A percentile compares a stretch with the other conserved stretches of the same genome.
phyloP scores from a whole-genome alignment of 35 echinoderm and acorn worm species.

The Lytechinus variegatus region DNA sequence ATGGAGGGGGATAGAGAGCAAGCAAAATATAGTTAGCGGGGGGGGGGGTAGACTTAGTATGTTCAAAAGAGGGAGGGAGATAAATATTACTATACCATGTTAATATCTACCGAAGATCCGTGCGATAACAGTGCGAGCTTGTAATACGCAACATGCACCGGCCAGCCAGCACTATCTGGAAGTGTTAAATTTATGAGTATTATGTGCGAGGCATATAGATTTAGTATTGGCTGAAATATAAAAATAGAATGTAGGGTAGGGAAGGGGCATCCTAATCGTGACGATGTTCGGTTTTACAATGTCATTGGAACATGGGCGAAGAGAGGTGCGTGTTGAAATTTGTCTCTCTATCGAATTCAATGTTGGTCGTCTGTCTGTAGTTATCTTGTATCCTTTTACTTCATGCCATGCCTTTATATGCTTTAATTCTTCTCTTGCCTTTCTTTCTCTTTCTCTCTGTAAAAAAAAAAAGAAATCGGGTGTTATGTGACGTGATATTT shows the following conservation, averaged over 20 bases:
- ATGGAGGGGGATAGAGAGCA: no score
- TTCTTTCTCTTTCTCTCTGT: neutral
- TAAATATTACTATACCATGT: neutral
- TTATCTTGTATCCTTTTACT: neutral
- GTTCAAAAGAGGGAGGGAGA: neutral
- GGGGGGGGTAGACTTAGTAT: no score
- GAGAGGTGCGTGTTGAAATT: neutral
- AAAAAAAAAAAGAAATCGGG: neutral
- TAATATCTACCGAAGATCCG: neutral
- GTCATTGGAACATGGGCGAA: neutral
- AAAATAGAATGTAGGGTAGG: neutral
- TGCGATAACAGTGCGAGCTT: neutral
- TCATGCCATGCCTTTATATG: neutral
- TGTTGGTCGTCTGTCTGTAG: neutral
- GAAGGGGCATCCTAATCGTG: neutral
- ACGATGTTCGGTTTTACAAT: neutral
- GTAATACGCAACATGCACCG: neutral
- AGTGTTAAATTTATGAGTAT: slow-evolving; percentile 12
- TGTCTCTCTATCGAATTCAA: neutral
- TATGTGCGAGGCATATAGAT: slow-evolving; percentile 3
- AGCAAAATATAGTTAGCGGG: no score
- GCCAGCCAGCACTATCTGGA: neutral
- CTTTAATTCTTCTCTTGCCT: neutral
- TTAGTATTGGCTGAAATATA: neutral
- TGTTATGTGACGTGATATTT: no score